These are phyloP conservation scores for Oxytorus armatus DNA, from an alignment of 2,888 invertebrate species.

Conservation along the genomic window DNA sequence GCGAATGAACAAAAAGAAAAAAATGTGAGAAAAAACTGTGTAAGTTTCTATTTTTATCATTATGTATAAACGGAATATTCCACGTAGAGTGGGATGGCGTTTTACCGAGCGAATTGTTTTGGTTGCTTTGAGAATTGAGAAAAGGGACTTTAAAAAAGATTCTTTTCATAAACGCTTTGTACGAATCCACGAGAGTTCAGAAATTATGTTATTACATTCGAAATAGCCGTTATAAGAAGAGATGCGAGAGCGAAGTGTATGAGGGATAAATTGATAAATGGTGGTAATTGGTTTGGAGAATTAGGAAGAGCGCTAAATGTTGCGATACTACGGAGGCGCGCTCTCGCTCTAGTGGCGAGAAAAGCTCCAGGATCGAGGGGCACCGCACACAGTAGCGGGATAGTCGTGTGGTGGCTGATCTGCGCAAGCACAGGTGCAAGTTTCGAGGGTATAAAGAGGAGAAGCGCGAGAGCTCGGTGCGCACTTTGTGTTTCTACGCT, in stretches of 20 bases:
- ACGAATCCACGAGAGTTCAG: too few relatives aligned
- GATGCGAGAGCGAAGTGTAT: not conserved
- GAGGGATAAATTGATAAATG: conserved; percentile 9
- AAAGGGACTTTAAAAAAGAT: too few relatives aligned
- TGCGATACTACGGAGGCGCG: conserved; percentile 23
- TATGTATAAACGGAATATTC: too few relatives aligned
- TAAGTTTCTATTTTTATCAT: too few relatives aligned
- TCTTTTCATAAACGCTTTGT: too few relatives aligned
- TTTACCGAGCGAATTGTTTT: too few relatives aligned
- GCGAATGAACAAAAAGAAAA: too few relatives aligned
- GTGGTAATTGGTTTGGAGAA: conserved; percentile 35
- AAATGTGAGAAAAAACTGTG: too few relatives aligned
- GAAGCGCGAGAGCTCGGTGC: conserved; percentile 78
- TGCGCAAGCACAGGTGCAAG: conserved; percentile 82
- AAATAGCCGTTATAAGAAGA: not conserved
- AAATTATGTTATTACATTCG: too few relatives aligned
- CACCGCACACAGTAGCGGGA: conserved; percentile 24
- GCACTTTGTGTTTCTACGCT: conserved; percentile 81
- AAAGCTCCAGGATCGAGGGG: conserved; percentile 48
- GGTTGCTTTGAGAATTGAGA: too few relatives aligned
- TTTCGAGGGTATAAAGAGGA: conserved; percentile 81
- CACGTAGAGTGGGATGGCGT: too few relatives aligned
- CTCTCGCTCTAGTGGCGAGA: conserved; percentile 40
- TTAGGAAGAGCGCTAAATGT: conserved; percentile 47
- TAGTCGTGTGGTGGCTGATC: conserved; percentile 60